These are phyloP conservation scores for Cherax quadricarinatus DNA, from an alignment of 1,140 invertebrate species.

Conservation along the genomic window DNA sequence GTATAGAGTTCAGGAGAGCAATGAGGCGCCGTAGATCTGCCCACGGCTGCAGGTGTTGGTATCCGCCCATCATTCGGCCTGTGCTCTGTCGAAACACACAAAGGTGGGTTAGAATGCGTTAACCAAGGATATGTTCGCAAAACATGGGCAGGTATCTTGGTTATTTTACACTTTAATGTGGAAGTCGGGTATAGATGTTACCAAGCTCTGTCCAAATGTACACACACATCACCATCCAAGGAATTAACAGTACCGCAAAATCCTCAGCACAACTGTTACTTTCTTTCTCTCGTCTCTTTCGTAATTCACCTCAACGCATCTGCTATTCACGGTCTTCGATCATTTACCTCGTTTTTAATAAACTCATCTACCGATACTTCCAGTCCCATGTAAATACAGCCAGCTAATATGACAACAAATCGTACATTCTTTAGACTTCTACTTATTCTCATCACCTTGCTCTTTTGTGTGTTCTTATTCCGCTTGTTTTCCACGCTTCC, in stretches of 20 bases:
- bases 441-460: no score
- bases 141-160: not conserved
- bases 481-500: no score
- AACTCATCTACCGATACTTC: no score
- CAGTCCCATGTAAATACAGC: no score
- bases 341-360: no score
- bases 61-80: not conserved
- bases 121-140: not conserved
- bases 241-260: not conserved
- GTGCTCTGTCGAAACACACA: not conserved
- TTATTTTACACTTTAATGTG: not conserved
- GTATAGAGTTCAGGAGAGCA: not conserved
- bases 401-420: no score
- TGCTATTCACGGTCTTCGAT: no score
- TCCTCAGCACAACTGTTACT: not conserved
- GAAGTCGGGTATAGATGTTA: not conserved
- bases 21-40: not conserved
- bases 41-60: constrained; percentile 44
- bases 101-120: no score
- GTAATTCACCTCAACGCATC: no score
- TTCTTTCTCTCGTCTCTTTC: not conserved
- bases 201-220: not conserved
- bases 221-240: not conserved
- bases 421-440: no score
- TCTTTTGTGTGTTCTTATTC: no score